These are phyloP conservation scores for Argentina silus DNA, from an alignment of 2,797 vertebrate genomes.

Conservation along the genomic window DNA sequence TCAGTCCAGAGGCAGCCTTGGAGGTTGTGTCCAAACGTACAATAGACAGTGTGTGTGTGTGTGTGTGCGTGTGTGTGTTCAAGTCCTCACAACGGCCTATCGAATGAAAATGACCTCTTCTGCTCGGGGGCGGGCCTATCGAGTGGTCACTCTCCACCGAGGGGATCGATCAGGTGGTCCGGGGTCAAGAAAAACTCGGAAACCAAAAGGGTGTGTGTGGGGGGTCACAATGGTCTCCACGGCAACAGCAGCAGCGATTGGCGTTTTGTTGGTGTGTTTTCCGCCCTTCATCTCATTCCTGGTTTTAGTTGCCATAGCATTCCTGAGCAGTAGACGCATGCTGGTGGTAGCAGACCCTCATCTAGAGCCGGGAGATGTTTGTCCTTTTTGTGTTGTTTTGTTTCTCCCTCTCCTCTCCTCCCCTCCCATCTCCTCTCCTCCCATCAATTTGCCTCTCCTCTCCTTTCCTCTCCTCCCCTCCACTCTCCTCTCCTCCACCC, in stretches of 20 bases:
- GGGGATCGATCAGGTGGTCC: constrained; percentile 61
- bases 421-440: not conserved
- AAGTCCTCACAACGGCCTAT: constrained; percentile 53
- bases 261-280: constrained; percentile 46
- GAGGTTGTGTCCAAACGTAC: too few species aligned
- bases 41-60: too few species aligned
- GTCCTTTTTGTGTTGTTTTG: constrained; percentile 34
- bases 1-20: too few species aligned
- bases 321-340: constrained; percentile 50
- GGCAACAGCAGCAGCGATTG: constrained; percentile 40
- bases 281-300: constrained; percentile 53
- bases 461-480: not conserved
- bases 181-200: constrained; percentile 51
- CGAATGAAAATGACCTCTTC: constrained; percentile 38
- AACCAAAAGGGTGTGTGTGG: too few species aligned
- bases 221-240: constrained; percentile 12
- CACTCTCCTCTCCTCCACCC: not conserved
- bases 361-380: constrained; percentile 52
- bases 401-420: constrained; percentile 29
- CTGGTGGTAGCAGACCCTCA: constrained; percentile 27
- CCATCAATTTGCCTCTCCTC: not conserved
- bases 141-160: constrained; percentile 57
- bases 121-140: constrained; percentile 44
- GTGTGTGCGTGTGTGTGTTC: too few species aligned
- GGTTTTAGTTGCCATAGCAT: constrained; percentile 42